Evolutionary conservation across 2,888 invertebrate species (phyloP).

Genomic region (Pharmacophagus antenor): DNA sequence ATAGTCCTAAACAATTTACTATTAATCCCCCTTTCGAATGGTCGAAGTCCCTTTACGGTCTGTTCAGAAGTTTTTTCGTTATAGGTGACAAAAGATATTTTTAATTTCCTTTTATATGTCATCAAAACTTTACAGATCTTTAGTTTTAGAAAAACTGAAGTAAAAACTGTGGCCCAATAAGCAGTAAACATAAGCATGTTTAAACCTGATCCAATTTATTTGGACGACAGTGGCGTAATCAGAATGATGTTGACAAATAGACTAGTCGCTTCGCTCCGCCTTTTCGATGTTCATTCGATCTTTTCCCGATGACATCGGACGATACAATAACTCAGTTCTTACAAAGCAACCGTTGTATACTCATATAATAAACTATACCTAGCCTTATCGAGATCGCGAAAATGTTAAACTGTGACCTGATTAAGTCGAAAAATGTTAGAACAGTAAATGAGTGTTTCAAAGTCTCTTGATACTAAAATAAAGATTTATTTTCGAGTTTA

Average conservation of each 20-base stretch:
- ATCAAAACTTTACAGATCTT: not conserved
- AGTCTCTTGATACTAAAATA: too few species aligned
- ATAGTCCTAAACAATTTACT: too few species aligned
- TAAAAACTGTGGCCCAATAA: conserved; percentile 25
- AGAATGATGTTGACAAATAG: conserved; percentile 76
- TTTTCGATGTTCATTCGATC: conserved; percentile 68
- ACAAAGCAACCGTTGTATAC: conserved; percentile 42
- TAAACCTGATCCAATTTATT: conserved; percentile 70
- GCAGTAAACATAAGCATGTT: conserved; percentile 42
- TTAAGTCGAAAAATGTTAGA: not conserved
- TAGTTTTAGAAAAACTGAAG: not conserved
- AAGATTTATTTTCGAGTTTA: too few species aligned
- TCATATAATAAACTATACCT: conserved; percentile 39
- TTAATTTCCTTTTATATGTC: not conserved
- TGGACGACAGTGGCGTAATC: conserved; percentile 45
- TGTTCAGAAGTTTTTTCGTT: too few species aligned
- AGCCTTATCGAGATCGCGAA: not conserved
- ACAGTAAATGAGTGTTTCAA: too few species aligned
- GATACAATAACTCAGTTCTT: conserved; percentile 60
- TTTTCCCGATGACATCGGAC: conserved; percentile 56
- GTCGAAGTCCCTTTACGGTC: too few species aligned
- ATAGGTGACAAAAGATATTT: too few species aligned
- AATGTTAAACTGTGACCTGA: not conserved
- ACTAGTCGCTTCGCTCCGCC: conserved; percentile 59
- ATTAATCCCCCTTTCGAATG: too few species aligned